Conservation (phyloP, 2,797 vertebrate species). For the Falco rusticolus region DNA sequence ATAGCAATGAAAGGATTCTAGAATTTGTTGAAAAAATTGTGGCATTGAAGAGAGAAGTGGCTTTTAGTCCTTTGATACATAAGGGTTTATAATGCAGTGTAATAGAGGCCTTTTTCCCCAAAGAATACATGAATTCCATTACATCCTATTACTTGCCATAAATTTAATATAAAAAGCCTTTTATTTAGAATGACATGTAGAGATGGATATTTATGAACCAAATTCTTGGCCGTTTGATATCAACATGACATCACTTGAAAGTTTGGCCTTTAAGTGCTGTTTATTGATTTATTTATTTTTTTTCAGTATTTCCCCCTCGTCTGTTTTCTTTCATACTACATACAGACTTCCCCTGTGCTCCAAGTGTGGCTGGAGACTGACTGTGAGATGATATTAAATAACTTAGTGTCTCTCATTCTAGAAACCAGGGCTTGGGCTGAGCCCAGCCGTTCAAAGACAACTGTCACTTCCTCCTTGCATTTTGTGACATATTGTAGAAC, state of each 20-base stretch:
- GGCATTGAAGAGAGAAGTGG: constrained; percentile 29
- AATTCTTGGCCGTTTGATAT: background rate
- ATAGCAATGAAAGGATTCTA: constrained; percentile 42
- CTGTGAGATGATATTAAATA: background rate
- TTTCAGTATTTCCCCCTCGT: background rate
- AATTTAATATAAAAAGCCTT: constrained; percentile 42
- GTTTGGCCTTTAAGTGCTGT: background rate
- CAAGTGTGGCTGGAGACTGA: background rate
- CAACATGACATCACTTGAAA: background rate
- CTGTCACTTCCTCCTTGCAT: constrained; percentile 13
- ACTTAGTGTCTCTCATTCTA: background rate
- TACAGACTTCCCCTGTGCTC: background rate
- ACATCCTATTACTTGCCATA: constrained; percentile 56
- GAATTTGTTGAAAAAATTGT: constrained; percentile 61
- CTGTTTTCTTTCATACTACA: background rate
- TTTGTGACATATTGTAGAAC: constrained; percentile 62
- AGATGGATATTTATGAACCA: constrained; percentile 22
- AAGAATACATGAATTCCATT: constrained; percentile 60
- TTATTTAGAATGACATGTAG: constrained; percentile 4
- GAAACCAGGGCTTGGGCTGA: background rate
- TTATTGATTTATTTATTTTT: background rate
- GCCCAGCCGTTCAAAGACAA: constrained; percentile 8
- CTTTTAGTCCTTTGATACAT: constrained; percentile 64
- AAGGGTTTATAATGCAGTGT: constrained; percentile 32
- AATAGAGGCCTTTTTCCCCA: constrained; percentile 23